Percentiles rank a stretch among this genome's conserved stretches.
Evolutionary conservation across 2,797 vertebrate species (phyloP).

Genomic region (Ispidina lecontei): DNA sequence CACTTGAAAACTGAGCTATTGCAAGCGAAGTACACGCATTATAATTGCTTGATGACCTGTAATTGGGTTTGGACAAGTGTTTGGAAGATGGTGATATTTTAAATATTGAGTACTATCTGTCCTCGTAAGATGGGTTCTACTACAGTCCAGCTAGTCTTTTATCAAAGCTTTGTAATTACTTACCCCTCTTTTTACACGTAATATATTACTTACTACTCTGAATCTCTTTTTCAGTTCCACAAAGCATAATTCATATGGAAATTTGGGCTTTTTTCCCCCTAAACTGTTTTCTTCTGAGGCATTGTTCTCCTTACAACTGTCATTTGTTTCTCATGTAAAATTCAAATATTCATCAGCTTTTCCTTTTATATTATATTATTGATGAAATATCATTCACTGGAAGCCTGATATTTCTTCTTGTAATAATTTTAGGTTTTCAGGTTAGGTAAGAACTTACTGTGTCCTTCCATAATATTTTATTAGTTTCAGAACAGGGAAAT

Average conservation of each 20-base stretch:
- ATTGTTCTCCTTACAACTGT: neutral
- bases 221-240: neutral
- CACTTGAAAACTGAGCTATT: neutral
- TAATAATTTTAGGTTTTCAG: neutral
- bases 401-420: neutral
- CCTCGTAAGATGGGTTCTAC: neutral
- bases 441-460: neutral
- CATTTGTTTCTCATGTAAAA: slow-evolving; percentile 20
- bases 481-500: neutral
- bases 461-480: neutral
- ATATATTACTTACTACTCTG: neutral
- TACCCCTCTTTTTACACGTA: neutral
- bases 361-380: neutral
- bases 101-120: neutral
- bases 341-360: neutral
- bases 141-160: neutral
- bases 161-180: neutral
- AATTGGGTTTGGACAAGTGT: neutral
- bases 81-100: neutral
- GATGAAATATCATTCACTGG: neutral
- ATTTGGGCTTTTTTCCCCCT: neutral
- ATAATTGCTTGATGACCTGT: neutral
- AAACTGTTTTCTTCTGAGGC: neutral
- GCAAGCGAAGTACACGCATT: neutral
- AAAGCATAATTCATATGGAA: neutral